These are phyloP conservation scores for Cacoxenus indagator DNA, from an alignment of 2,888 invertebrate genomes.

Conservation along the genomic window DNA sequence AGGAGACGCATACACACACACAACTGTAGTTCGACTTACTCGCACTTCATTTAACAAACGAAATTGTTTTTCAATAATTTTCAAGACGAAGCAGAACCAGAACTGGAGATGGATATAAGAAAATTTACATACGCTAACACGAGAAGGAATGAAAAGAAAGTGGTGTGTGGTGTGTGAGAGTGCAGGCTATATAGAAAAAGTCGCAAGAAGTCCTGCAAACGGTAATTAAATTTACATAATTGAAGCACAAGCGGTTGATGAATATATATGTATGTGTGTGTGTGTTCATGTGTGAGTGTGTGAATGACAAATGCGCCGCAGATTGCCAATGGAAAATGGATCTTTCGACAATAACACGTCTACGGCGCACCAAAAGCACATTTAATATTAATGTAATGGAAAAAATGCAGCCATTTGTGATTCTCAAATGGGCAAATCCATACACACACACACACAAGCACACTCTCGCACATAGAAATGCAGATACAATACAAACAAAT, in stretches of 20 bases:
- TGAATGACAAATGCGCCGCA: not conserved
- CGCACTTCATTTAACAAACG: conserved; percentile 7
- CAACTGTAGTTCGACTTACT: not conserved
- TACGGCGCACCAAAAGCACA: conserved; percentile 19
- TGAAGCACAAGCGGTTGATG: conserved; percentile 34
- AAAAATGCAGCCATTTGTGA: conserved; percentile 24
- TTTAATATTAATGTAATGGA: conserved; percentile 41
- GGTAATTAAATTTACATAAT: conserved; percentile 43
- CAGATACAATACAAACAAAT: not conserved
- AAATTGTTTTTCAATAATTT: conserved; percentile 14
- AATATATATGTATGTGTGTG: not conserved
- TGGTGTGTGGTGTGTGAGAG: not conserved
- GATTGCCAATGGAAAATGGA: not conserved
- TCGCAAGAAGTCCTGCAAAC: conserved; percentile 15
- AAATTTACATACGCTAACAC: not conserved
- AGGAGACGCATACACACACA: not conserved
- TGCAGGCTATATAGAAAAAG: not conserved
- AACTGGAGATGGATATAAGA: not conserved
- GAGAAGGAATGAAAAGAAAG: not conserved
- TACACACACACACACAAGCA: not conserved
- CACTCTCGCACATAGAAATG: not conserved
- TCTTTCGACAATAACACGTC: not conserved
- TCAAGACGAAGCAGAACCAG: not conserved
- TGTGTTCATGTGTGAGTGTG: not conserved
- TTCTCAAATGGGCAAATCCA: not conserved